Evolutionary conservation across 92 coral and sea anemone species (phyloP).

Genomic region (Actinostola sp.): DNA sequence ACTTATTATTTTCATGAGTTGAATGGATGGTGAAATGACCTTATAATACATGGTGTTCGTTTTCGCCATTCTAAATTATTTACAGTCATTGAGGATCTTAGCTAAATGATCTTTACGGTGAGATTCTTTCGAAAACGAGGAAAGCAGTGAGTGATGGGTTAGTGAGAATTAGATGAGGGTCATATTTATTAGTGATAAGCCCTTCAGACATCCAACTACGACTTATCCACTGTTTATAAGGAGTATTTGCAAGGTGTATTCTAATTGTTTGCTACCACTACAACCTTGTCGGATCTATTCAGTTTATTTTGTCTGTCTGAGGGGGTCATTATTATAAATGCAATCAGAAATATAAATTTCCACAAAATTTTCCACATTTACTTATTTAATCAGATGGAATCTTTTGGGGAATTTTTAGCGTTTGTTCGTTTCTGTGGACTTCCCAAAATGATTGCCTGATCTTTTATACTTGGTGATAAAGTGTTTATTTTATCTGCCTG

Average conservation of each 20-base stretch:
- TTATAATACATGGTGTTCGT: constrained; percentile 22
- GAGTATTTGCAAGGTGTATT: constrained; percentile 80
- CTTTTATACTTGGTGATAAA: constrained; percentile 9
- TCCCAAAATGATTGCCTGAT: constrained; percentile 3
- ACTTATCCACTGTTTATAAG: constrained; percentile 21
- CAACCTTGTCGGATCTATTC: constrained; percentile 32
- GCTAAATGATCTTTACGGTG: constrained; percentile 27
- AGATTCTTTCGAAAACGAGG: constrained; percentile 3
- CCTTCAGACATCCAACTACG: constrained; percentile 5
- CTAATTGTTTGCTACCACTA: constrained; percentile 45
- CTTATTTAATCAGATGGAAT: constrained; percentile 8
- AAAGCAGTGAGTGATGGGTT: not conserved
- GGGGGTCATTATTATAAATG: constrained; percentile 7
- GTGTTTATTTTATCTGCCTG: constrained; percentile 26
- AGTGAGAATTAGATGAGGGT: not conserved
- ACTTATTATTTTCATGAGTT: constrained; percentile 19
- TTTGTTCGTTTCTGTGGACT: constrained; percentile 5
- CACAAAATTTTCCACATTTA: no score
- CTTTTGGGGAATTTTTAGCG: constrained; percentile 3
- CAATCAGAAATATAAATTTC: constrained; percentile 1
- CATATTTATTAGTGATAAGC: not conserved
- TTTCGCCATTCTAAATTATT: constrained; percentile 67
- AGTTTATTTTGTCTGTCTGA: constrained; percentile 56
- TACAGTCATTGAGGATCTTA: constrained; percentile 35
- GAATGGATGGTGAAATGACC: constrained; percentile 31